phyloP scores from a whole-genome alignment of 2,888 invertebrate genomes.

The Drosophila fungiperda region DNA sequence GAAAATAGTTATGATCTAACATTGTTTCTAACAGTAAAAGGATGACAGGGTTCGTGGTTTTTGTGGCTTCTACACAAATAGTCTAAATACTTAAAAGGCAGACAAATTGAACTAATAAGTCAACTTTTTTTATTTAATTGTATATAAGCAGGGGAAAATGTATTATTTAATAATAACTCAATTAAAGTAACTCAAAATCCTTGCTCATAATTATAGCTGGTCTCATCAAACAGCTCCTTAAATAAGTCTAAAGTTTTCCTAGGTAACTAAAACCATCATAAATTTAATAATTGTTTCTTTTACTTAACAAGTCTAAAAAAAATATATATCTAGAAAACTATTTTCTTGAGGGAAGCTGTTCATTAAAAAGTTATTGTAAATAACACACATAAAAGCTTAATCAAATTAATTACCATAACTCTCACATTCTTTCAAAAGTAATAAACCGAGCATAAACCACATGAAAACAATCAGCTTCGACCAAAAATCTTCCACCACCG shows the following conservation, averaged over 20 bases:
- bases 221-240: not conserved
- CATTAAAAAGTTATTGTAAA: slow-evolving; percentile 1
- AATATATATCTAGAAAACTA: not conserved
- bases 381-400: not conserved
- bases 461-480: slow-evolving; percentile 6
- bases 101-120: not conserved
- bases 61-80: not conserved
- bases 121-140: not conserved
- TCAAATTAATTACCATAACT: slow-evolving; percentile 11
- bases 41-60: slow-evolving; percentile 29
- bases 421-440: not conserved
- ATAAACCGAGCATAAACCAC: not conserved
- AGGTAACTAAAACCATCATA: not conserved
- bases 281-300: not conserved
- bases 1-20: slow-evolving; percentile 69
- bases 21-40: slow-evolving; percentile 47
- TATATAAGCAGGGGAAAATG: not conserved
- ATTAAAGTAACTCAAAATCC: not conserved
- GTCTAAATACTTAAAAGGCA: not conserved
- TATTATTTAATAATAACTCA: not conserved
- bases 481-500: slow-evolving; percentile 1
- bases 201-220: not conserved
- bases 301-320: not conserved
- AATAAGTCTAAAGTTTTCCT: not conserved
- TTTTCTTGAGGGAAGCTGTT: not conserved